These are phyloP conservation scores for Drosophila parabipectinata DNA, from an alignment of 1,140 invertebrate species.

Conservation along the genomic window DNA sequence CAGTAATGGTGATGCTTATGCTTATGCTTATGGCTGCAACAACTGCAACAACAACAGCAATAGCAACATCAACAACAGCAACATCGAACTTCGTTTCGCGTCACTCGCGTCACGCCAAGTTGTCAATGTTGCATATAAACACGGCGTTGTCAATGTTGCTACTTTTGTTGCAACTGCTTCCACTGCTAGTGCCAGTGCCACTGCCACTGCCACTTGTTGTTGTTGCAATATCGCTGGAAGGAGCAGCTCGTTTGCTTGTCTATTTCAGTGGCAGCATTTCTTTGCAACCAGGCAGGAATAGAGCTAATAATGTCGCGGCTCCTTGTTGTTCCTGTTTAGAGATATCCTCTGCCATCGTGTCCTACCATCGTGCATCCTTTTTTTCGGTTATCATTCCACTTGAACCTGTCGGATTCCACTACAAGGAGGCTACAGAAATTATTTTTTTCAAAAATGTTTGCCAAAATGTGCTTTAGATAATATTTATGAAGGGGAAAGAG, in stretches of 20 bases:
- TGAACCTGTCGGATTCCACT: conserved; percentile 1
- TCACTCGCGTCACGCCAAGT: conserved; percentile 70
- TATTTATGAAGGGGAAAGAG: background rate
- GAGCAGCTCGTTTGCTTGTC: conserved; percentile 60
- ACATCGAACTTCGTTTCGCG: conserved; percentile 40
- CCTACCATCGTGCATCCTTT: background rate
- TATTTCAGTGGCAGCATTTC: conserved; percentile 53
- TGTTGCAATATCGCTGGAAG: conserved; percentile 33
- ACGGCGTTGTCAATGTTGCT: conserved; percentile 65
- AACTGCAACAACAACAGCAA: conserved; percentile 24
- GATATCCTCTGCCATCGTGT: background rate
- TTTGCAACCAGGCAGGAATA: conserved; percentile 35
- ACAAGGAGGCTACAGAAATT: too few species aligned
- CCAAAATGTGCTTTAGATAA: background rate
- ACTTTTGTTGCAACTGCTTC: conserved; percentile 27
- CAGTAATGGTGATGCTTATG: conserved; percentile 57
- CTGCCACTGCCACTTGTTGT: background rate
- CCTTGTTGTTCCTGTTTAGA: conserved; percentile 19
- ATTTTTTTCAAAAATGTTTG: too few species aligned
- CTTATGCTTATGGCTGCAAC: conserved; percentile 39
- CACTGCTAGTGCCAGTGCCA: too few species aligned
- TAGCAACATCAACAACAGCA: conserved; percentile 20
- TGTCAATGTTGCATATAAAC: conserved; percentile 80
- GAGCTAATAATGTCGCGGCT: conserved; percentile 72
- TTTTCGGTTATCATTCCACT: conserved; percentile 2